A percentile compares a stretch with the other conserved stretches of the same genome.
Conservation (phyloP, 2,888 invertebrate species). For the Tryphoninae sp. region DNA sequence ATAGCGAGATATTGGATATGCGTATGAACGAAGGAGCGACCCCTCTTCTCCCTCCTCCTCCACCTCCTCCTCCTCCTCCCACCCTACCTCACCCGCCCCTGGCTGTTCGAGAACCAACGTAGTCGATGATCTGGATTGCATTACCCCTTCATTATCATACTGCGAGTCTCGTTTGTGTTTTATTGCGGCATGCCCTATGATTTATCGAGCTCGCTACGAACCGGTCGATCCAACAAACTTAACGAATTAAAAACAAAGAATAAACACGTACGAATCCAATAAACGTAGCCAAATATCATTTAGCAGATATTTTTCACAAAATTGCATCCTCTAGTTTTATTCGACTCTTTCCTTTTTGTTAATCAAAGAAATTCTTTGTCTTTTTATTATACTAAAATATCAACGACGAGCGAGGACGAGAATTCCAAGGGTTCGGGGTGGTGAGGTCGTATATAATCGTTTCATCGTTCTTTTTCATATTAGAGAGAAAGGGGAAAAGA, state of each 20-base stretch:
- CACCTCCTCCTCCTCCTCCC: not conserved
- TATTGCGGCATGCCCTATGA: conserved; percentile 30
- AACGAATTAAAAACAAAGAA: conserved; percentile 4
- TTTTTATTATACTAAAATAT: not conserved
- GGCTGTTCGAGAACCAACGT: not conserved
- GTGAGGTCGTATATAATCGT: conserved; percentile 36
- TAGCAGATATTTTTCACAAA: too few species aligned
- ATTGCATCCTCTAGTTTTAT: too few species aligned
- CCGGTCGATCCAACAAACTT: conserved; percentile 23
- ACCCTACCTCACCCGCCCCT: not conserved
- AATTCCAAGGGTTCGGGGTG: conserved; percentile 1
- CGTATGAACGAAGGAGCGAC: conserved; percentile 4
- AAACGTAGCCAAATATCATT: too few species aligned
- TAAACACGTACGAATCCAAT: not conserved
- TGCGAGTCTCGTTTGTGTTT: conserved; percentile 44
- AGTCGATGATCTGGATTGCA: conserved; percentile 50
- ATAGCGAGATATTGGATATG: conserved; percentile 15
- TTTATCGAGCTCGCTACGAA: conserved; percentile 30
- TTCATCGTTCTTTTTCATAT: conserved; percentile 32
- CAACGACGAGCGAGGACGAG: conserved; percentile 6
- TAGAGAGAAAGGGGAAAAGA: not conserved
- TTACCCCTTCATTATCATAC: conserved; percentile 48
- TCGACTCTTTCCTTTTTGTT: not conserved
- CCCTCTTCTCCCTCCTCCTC: not conserved
- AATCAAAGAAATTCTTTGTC: not conserved